A percentile compares a stretch with the other conserved stretches of the same genome.
phyloP scores from a whole-genome alignment of 2,888 invertebrate species.

The Caenorhabditis imperialis region DNA sequence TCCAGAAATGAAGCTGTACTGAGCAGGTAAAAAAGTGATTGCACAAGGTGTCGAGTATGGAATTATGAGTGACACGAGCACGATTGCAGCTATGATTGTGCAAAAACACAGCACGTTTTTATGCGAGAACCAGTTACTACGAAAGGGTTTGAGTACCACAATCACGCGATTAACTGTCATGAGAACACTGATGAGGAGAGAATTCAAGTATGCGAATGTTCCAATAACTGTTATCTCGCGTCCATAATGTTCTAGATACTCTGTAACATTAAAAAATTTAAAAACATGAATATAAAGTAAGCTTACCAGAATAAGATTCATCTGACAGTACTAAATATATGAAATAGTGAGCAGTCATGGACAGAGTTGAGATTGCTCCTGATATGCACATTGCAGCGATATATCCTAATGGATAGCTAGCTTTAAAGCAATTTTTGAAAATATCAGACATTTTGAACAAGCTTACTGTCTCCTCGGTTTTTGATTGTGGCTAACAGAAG shows the following conservation, averaged over 20 bases:
- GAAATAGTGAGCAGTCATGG: not conserved
- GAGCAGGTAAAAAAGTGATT: not conserved
- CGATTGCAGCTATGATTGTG: not conserved
- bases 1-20: not conserved
- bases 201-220: slow-evolving; percentile 18
- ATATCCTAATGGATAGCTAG: slow-evolving; percentile 8
- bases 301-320: not conserved
- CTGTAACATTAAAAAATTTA: slow-evolving; percentile 15
- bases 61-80: not conserved
- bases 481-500: not conserved
- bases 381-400: not conserved
- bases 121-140: not conserved
- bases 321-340: not conserved
- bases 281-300: not conserved
- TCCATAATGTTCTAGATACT: slow-evolving; percentile 2
- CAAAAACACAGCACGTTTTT: not conserved
- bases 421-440: no score
- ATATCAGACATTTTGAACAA: no score
- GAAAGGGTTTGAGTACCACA: not conserved
- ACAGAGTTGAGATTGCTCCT: not conserved
- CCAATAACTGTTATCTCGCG: slow-evolving; percentile 1
- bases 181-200: slow-evolving; percentile 10
- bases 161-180: slow-evolving; percentile 13
- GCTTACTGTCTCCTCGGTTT: not conserved
- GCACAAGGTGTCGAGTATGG: not conserved